Evolutionary conservation across 2,888 invertebrate species (phyloP), one percentile per base, ranked within the genome.

Genomic region (Lysandra bellargus): DNA sequence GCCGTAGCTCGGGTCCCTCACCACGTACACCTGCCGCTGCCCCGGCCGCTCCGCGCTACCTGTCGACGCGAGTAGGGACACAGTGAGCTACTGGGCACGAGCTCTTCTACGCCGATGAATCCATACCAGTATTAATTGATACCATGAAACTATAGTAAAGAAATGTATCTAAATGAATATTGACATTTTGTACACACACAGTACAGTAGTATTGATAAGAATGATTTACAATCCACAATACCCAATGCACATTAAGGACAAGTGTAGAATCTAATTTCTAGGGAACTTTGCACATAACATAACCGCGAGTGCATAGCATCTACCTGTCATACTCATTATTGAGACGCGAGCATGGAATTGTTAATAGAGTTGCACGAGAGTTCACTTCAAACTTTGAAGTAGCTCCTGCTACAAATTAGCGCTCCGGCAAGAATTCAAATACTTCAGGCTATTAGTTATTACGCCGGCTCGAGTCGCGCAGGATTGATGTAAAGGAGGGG

Each of bases 1-100:
- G 82, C 97, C 96, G 81, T 96, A 95, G 81, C 96, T 95, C 72
- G 97, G 97, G 90, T 98, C 98, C 82, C 96, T 96, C 78, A 98
- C 97, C 79, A 98, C 97, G 92, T 98, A 99, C 81, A 99, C 95
- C 93, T 99, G 99, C 85, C 96, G 95, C 90, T 98, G 98, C 4
- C 98, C 97, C 30, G 98, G 98, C 83, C 96, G 96, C 84, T 98
- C 97, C 86, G 97, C 97, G 81, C 97, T 97, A 82, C 98, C 97
- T 90, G 96, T 88, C 86, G 81, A 69, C 17, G 23, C 33, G 57
- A 57, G 57, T 14, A 14, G 14, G 49, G 49, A 75, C 79, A 81
- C 61, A 78, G 14, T 33, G 69, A 69, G 5, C 33, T 37, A 69
- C 64, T 1, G 23, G n/a, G 3, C 23, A 17, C 17, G 53, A 57